These are phyloP conservation scores for Diplodus sargus DNA, from an alignment of 2,797 vertebrate genomes.

Conservation along the genomic window DNA sequence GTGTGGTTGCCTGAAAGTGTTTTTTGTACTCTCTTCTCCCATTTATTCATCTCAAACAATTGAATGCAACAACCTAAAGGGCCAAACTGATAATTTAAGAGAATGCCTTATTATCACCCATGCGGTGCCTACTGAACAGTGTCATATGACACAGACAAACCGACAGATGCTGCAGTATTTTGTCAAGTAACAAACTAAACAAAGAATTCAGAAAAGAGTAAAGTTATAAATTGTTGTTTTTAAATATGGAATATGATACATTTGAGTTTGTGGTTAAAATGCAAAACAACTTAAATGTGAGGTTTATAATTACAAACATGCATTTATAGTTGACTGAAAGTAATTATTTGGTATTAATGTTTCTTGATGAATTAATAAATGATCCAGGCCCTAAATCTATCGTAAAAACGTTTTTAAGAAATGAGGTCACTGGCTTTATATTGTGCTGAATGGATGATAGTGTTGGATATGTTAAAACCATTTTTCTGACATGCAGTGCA, in stretches of 20 bases:
- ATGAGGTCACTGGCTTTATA: background rate
- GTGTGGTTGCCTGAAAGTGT: background rate
- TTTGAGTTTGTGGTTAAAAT: background rate
- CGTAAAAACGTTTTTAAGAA: background rate
- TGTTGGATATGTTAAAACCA: background rate
- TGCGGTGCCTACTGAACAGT: no score
- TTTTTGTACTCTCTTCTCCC: background rate
- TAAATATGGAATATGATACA: background rate
- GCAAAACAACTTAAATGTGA: background rate
- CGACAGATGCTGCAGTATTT: no score
- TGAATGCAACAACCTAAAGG: no score
- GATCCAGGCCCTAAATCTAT: slow-evolving; percentile 11
- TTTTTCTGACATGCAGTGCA: background rate
- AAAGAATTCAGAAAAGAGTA: no score
- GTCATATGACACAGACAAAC: no score
- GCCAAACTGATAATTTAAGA: no score
- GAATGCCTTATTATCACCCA: no score
- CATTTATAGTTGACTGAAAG: background rate
- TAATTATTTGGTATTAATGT: background rate
- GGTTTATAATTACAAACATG: background rate
- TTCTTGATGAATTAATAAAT: slow-evolving; percentile 8
- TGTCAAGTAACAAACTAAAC: no score
- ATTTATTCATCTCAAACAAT: no score
- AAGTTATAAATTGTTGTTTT: no score
- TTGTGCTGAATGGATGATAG: background rate